These are phyloP conservation scores for Ictidomys tridecemlineatus DNA, from an alignment of 2,113 vertebrate species.

Conservation along the genomic window DNA sequence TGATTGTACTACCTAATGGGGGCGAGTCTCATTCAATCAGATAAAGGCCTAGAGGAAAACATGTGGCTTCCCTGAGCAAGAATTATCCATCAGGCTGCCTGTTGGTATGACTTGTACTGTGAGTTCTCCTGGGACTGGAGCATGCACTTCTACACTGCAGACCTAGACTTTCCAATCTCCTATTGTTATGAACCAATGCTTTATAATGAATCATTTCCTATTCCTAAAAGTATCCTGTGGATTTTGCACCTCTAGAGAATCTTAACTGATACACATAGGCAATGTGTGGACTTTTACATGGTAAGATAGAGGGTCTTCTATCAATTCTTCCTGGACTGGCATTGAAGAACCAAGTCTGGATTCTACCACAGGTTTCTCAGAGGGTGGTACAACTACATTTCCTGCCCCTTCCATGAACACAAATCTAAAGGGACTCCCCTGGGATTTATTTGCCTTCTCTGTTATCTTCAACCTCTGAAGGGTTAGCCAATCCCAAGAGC, in stretches of 20 bases:
- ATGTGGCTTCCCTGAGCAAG: background rate
- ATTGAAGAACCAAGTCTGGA: background rate
- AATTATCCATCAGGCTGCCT: background rate
- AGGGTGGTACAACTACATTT: background rate
- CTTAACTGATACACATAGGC: no score
- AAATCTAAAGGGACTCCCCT: background rate
- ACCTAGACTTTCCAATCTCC: background rate
- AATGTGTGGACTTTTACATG: background rate
- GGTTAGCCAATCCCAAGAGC: accelerated
- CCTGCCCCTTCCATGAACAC: background rate
- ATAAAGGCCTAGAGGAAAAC: background rate
- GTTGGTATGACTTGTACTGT: no score
- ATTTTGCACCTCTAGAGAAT: background rate
- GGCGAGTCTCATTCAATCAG: background rate
- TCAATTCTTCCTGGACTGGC: no score
- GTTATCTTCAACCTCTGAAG: background rate
- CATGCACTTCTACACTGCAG: accelerated
- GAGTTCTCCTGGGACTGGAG: background rate
- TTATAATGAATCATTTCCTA: background rate
- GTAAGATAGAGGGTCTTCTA: no score
- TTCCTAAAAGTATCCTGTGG: no score
- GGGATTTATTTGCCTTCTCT: background rate
- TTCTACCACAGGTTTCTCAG: background rate
- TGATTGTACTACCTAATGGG: background rate
- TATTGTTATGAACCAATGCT: background rate